Conservation (phyloP, 2,113 vertebrate species). For the Bagarius yarrelli region DNA sequence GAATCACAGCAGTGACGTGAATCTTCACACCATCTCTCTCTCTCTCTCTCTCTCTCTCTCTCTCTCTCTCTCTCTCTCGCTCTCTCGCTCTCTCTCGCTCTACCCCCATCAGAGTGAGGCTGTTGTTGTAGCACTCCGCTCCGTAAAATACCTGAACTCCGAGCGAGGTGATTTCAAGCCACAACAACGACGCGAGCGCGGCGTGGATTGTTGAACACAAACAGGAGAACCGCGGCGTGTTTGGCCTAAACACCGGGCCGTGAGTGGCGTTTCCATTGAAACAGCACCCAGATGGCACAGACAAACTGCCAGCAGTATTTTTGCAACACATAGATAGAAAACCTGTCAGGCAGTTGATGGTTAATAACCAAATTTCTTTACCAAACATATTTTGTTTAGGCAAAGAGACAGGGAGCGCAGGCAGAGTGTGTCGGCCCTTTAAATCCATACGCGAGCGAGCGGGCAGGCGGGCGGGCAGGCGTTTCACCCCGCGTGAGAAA, state of each 20-base stretch:
- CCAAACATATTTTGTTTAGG: conserved; percentile 32
- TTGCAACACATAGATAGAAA: conserved; percentile 44
- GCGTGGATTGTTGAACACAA: conserved; percentile 31
- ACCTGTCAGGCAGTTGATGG: conserved; percentile 49
- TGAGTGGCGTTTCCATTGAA: conserved; percentile 36
- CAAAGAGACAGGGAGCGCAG: conserved; percentile 31
- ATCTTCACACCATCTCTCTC: no score
- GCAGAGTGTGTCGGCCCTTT: conserved; percentile 49
- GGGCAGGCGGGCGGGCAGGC: conserved; percentile 63
- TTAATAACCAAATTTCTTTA: conserved; percentile 47
- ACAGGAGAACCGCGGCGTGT: conserved; percentile 22
- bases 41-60: no score
- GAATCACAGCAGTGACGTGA: neutral
- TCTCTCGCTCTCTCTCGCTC: no score
- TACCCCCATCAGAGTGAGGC: no score
- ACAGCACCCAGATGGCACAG: conserved; percentile 22
- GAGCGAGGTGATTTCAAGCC: neutral
- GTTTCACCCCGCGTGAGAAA: conserved; percentile 73
- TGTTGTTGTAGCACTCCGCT: no score
- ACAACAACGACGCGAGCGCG: conserved; percentile 3
- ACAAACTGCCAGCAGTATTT: conserved; percentile 41
- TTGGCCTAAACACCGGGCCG: conserved; percentile 40
- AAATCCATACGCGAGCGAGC: conserved; percentile 60
- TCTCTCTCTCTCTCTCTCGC: no score
- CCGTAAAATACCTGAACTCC: neutral